Conservation (phyloP, 1,140 invertebrate genomes). For the Caligus rogercresseyi region DNA sequence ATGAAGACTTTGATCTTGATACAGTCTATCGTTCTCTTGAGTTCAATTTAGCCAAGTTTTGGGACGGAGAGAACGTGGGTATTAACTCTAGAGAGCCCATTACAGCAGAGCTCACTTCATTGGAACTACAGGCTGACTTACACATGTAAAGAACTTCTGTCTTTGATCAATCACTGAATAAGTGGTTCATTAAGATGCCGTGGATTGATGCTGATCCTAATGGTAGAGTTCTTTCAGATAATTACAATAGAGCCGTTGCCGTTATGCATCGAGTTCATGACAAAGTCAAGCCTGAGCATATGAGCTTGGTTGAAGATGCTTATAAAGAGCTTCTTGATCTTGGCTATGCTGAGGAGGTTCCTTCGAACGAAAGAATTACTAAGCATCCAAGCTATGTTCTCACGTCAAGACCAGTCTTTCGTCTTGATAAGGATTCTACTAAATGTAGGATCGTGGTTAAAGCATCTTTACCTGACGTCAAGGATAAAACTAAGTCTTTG, state of each 20-base stretch:
- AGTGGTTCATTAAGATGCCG: constrained; percentile 1
- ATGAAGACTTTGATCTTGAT: not conserved
- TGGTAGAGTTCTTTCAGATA: not conserved
- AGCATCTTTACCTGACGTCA: too few relatives aligned
- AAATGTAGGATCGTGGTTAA: too few relatives aligned
- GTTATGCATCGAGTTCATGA: not conserved
- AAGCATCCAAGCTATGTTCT: too few relatives aligned
- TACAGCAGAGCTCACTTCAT: not conserved
- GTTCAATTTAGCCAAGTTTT: not conserved
- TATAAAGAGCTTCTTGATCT: not conserved
- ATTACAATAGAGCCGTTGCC: not conserved
- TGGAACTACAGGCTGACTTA: not conserved
- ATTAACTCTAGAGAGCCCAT: not conserved
- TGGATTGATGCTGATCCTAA: not conserved
- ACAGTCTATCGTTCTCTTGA: not conserved
- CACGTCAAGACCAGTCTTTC: too few relatives aligned
- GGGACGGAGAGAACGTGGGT: not conserved
- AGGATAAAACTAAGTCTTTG: too few relatives aligned
- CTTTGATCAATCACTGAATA: not conserved
- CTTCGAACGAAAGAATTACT: too few relatives aligned
- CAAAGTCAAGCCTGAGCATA: not conserved
- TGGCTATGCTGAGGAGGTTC: not conserved
- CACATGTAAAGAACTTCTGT: not conserved
- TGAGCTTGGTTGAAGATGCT: not conserved
- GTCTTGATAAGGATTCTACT: too few relatives aligned